Evolutionary conservation across 2,113 vertebrate genomes (phyloP), one percentile per base, ranked within the genome.

Genomic region (Takifugu flavidus): DNA sequence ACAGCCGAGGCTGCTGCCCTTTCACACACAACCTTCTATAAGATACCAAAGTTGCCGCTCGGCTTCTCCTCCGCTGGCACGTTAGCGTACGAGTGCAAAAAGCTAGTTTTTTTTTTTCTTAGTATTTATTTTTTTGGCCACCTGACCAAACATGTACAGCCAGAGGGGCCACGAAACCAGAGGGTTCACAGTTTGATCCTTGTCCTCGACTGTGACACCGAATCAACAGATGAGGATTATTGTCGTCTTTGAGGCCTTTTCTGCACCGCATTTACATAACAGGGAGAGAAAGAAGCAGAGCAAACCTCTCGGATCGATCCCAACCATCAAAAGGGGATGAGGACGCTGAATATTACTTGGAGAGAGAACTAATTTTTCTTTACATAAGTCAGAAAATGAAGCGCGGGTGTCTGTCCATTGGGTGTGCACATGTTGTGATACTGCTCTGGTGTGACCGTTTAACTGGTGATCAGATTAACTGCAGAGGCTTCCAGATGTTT

Each of bases 141-240:
- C 78, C 83, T 89, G 87, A 84, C 77, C 79, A 89, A 90, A 89
- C 79, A 86, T 58, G 76, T 62, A 53, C 4, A 27, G 67, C 65
- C 53, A 67, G 73, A 71, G 76, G 69, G 79, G 71, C 63, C 77
- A 20, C 61, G 62, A 79, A 72, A 65, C 46, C 27, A 65, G 27
- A 60, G 77, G 62, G 70, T 68, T 78, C 79, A 74, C 52, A 75
- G 71, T 58, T 52, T 71, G 85, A 86, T 75, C 78, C 82, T 79
- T 76, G 62, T 57, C 65, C 76, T 68, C 56, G 15, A 45, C 65
- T 64, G 62, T 72, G 72, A 85, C 74, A 70, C 53, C 6, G 55
- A 78, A 67, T 64, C 56, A 13, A 75, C 88, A 87, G 82, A 86
- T 87, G 83, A 77, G 82, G 73, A 68, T 74, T 74, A 61, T 71